Conservation (phyloP, 1,140 invertebrate species). For the Pseudomyrmex flavicornis region DNA sequence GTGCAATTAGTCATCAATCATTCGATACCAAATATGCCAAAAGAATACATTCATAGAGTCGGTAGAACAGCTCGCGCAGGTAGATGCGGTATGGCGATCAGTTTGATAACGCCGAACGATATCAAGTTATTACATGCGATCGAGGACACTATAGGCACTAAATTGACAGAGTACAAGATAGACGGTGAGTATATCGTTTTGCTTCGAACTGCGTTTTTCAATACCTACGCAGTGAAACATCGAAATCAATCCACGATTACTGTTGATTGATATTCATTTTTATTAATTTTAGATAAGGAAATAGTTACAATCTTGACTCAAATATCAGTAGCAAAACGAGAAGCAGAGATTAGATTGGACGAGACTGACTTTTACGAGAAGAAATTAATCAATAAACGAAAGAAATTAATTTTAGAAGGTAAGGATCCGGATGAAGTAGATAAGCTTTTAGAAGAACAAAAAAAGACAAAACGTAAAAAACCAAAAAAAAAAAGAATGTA, state of each 20-base stretch:
- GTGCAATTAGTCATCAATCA: conserved; percentile 98
- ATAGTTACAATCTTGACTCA: conserved; percentile 95
- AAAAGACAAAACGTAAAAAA: conserved; percentile 62
- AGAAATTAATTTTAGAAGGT: conserved; percentile 94
- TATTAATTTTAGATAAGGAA: conserved; percentile 89
- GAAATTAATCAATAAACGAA: conserved; percentile 94
- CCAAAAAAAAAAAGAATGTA: conserved; percentile 37
- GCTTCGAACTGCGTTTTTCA: background rate
- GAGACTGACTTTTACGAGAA: conserved; percentile 96
- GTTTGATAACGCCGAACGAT: conserved; percentile 96
- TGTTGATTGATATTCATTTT: conserved; percentile 45
- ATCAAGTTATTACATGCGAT: conserved; percentile 94
- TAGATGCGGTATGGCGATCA: conserved; percentile 93
- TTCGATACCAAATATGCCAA: conserved; percentile 94
- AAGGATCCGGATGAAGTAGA: conserved; percentile 92
- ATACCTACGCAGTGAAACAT: background rate
- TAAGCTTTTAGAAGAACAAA: conserved; percentile 37
- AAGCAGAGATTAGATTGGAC: conserved; percentile 96
- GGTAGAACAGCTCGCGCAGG: conserved; percentile 98
- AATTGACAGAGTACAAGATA: conserved; percentile 94
- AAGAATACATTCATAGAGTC: conserved; percentile 98
- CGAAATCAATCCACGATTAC: background rate
- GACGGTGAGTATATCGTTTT: conserved; percentile 87
- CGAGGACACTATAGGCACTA: conserved; percentile 93
- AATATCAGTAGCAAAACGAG: conserved; percentile 94